Conservation (phyloP, 2,113 vertebrate genomes). For the Heliornis fulica region DNA sequence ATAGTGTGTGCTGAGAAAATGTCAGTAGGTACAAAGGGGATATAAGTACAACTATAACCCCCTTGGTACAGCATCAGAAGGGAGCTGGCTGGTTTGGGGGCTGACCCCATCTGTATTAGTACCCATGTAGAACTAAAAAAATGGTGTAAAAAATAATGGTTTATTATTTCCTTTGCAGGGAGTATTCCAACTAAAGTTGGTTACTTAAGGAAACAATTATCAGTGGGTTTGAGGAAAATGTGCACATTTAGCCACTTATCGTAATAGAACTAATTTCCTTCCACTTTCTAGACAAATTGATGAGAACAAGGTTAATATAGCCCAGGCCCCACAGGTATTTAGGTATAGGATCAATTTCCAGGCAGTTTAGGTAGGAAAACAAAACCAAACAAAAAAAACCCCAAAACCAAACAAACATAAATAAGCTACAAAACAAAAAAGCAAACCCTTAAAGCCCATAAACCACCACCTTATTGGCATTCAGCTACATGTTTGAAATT, state of each 20-base stretch:
- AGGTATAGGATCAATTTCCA: background rate
- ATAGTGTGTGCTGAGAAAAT: background rate
- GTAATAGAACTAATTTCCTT: background rate
- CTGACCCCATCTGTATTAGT: background rate
- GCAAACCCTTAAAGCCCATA: background rate
- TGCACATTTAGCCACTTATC: background rate
- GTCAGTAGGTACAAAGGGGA: background rate
- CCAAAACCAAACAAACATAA: background rate
- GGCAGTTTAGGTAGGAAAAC: background rate
- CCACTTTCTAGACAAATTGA: background rate
- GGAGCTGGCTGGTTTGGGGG: background rate
- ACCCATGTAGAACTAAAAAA: background rate
- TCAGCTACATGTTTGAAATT: background rate
- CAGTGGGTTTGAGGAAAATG: background rate
- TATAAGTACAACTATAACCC: background rate
- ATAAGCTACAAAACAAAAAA: background rate
- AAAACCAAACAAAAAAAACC: background rate
- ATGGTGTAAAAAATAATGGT: background rate
- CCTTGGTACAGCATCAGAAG: background rate
- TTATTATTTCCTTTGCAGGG: background rate
- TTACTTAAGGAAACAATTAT: slow-evolving; percentile 4
- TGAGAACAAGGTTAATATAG: background rate
- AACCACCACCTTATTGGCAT: background rate
- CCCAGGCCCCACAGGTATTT: background rate
- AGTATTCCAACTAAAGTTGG: background rate